Percentiles rank a stretch among this genome's conserved stretches.
Evolutionary conservation across 2,113 vertebrate species (phyloP).

Genomic region (Amblyornis subalaris): DNA sequence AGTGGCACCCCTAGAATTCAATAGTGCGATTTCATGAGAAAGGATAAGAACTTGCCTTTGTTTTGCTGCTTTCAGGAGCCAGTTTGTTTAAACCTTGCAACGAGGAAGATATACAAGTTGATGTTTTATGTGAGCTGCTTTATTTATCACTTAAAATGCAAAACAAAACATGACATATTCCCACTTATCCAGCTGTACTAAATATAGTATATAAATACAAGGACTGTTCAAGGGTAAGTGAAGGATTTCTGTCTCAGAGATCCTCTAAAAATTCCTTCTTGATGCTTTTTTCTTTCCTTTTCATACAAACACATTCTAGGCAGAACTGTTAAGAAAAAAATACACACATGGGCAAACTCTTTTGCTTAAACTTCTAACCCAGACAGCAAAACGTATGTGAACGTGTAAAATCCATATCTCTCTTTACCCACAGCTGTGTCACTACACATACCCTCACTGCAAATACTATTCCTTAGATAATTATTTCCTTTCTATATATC

Average conservation of each 20-base stretch:
- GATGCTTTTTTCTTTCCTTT: background rate
- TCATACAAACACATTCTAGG: background rate
- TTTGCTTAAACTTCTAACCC: background rate
- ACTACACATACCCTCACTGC: background rate
- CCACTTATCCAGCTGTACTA: background rate
- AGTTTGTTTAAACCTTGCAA: background rate
- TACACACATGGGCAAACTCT: background rate
- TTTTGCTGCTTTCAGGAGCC: background rate
- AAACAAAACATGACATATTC: background rate
- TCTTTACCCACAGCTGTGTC: background rate
- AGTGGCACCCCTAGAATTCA: background rate
- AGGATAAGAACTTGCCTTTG: background rate
- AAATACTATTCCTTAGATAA: background rate
- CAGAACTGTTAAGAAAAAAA: background rate
- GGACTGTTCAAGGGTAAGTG: background rate
- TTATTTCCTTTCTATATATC: background rate
- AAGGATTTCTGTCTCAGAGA: background rate
- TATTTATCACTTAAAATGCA: background rate
- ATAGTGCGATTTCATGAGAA: background rate
- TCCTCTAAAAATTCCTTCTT: background rate
- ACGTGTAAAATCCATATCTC: background rate
- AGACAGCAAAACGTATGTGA: background rate
- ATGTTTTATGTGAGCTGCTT: background rate
- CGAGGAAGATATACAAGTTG: background rate
- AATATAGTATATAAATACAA: background rate